A percentile compares a stretch with the other conserved stretches of the same genome.
These are phyloP conservation scores for Oegoconia quadripuncta DNA, from an alignment of 2,888 invertebrate species.

Conservation along the genomic window DNA sequence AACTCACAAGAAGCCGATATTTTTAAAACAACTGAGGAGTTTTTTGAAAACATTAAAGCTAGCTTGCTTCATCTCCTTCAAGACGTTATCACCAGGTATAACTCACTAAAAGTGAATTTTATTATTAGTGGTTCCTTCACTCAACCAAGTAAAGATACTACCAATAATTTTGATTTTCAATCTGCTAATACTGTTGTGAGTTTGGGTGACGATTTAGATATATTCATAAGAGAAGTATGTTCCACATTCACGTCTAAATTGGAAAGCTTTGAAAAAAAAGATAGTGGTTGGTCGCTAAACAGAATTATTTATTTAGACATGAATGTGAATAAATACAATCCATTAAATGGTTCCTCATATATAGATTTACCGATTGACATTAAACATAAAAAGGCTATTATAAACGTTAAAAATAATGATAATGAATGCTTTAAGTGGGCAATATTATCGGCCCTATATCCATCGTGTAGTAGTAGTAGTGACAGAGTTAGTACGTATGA, in stretches of 20 bases:
- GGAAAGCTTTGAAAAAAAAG: constrained; percentile 24
- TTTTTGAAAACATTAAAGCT: constrained; percentile 12
- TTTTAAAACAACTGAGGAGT: constrained; percentile 8
- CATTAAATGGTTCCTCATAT: constrained; percentile 20
- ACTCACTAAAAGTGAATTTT: constrained; percentile 18
- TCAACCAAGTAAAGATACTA: constrained; percentile 18
- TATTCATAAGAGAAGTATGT: constrained; percentile 12
- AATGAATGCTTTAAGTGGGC: constrained; percentile 26
- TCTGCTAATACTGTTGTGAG: constrained; percentile 17
- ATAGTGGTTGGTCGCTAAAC: constrained; percentile 24
- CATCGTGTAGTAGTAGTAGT: constrained; percentile 16
- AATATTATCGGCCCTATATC: constrained; percentile 25
- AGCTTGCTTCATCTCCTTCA: constrained; percentile 5
- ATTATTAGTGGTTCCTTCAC: constrained; percentile 20
- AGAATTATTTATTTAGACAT: constrained; percentile 19
- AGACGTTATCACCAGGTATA: constrained; percentile 10
- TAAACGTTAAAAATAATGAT: constrained; percentile 28
- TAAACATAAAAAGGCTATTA: constrained; percentile 25
- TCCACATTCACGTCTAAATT: constrained; percentile 9
- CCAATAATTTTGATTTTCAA: constrained; percentile 22
- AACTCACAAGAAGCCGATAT: no score
- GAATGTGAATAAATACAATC: constrained; percentile 26
- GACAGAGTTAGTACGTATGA: constrained; percentile 14
- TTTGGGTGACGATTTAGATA: constrained; percentile 17
- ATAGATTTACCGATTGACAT: constrained; percentile 24